These are phyloP conservation scores for Orientallactaga bullata DNA, from an alignment of 2,113 vertebrate genomes.

Conservation along the genomic window DNA sequence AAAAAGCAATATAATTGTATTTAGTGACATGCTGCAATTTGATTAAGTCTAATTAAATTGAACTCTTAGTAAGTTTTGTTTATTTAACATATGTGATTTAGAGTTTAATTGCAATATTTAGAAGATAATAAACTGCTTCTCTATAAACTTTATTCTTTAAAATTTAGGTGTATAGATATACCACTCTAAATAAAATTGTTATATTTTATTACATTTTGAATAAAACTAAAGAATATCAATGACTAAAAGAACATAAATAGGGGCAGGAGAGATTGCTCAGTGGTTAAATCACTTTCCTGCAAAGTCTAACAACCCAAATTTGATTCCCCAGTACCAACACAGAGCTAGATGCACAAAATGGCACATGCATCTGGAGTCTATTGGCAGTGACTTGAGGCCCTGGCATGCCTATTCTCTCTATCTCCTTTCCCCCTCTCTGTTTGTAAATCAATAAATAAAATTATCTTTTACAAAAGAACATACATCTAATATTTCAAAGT, in stretches of 20 bases:
- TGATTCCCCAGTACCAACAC: too few species aligned
- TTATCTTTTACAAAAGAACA: neutral
- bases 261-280: too few species aligned
- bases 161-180: constrained; percentile 54
- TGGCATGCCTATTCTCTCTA: too few species aligned
- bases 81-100: constrained; percentile 74
- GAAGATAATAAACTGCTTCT: constrained; percentile 68
- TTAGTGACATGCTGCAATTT: constrained; percentile 74
- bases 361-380: too few species aligned
- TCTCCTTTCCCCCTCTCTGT: too few species aligned
- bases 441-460: too few species aligned
- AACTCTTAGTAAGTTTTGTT: constrained; percentile 68
- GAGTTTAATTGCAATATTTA: constrained; percentile 65
- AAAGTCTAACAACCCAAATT: too few species aligned
- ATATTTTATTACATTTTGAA: constrained; percentile 63
- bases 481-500: constrained; percentile 58
- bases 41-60: constrained; percentile 76
- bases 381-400: too few species aligned
- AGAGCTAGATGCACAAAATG: too few species aligned
- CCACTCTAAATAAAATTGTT: constrained; percentile 80
- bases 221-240: constrained; percentile 50
- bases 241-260: constrained; percentile 58
- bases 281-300: too few species aligned
- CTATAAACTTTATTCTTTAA: constrained; percentile 36
- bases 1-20: constrained; percentile 74